Evolutionary conservation across 2,113 vertebrate species (phyloP).

Genomic region (Gorsachius goisagi): DNA sequence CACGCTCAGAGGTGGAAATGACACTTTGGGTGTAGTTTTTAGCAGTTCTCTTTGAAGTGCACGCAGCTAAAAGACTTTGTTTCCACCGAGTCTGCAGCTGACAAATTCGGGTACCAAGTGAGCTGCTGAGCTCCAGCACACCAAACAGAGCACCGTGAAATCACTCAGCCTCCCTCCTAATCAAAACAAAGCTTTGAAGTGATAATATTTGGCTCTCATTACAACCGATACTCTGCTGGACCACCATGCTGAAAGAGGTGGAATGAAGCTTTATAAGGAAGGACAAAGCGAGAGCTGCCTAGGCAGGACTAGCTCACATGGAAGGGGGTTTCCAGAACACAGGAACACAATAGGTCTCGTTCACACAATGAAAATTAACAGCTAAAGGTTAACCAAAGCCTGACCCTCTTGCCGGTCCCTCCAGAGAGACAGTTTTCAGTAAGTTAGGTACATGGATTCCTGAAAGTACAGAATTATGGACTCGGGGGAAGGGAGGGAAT

Average conservation of each 20-base stretch:
- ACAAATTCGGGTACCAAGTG: not conserved
- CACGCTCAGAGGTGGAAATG: not conserved
- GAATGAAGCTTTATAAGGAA: not conserved
- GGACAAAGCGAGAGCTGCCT: not conserved
- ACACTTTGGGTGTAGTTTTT: not conserved
- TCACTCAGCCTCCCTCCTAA: not conserved
- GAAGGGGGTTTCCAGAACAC: not conserved
- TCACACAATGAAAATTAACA: not conserved
- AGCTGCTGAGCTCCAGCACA: not conserved
- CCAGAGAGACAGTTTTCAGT: not conserved
- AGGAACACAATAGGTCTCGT: not conserved
- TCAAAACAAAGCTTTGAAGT: not conserved
- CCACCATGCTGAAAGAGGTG: not conserved
- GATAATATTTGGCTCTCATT: not conserved
- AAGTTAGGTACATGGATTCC: not conserved
- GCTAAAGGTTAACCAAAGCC: not conserved
- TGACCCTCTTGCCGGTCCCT: not conserved
- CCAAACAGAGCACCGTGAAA: fast-evolving
- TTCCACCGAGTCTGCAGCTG: not conserved
- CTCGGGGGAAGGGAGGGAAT: not conserved
- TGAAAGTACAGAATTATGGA: not conserved
- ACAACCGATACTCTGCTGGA: not conserved
- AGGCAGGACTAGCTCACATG: not conserved
- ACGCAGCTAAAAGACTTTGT: not conserved
- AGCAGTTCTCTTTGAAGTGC: not conserved